phyloP scores from a whole-genome alignment of 1,140 invertebrate species.

The Caenorhabditis latens region DNA sequence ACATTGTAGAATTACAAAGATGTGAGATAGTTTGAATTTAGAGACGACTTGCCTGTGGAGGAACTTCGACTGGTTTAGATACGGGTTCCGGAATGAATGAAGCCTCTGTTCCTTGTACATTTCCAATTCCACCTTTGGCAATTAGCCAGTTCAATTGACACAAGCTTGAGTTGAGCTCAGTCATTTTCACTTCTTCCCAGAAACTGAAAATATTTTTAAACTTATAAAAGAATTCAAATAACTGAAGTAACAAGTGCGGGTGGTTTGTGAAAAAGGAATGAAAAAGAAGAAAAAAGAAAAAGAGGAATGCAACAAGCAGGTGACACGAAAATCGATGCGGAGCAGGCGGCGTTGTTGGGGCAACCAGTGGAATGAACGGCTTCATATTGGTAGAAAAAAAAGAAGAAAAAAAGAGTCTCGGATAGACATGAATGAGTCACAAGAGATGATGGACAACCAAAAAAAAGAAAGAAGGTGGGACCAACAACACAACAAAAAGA shows the following conservation, averaged over 20 bases:
- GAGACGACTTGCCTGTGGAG: too few relatives aligned
- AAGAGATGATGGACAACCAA: background rate
- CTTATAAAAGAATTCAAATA: background rate
- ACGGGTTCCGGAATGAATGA: background rate
- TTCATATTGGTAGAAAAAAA: constrained; percentile 1
- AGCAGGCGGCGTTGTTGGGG: constrained; percentile 41
- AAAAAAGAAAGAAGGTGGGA: constrained; percentile 3
- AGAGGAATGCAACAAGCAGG: constrained; percentile 32
- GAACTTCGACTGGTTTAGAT: too few relatives aligned
- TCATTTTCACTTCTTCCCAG: background rate
- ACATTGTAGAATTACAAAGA: too few relatives aligned
- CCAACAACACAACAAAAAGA: constrained; percentile 39
- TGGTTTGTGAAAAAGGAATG: background rate
- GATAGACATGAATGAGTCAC: constrained; percentile 44
- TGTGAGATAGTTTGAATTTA: too few relatives aligned
- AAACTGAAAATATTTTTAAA: background rate
- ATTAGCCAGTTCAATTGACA: constrained; percentile 61
- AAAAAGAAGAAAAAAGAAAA: constrained; percentile 21
- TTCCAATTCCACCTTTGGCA: constrained; percentile 25
- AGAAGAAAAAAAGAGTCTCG: background rate
- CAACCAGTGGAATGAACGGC: constrained; percentile 42
- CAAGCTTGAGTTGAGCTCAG: constrained; percentile 56
- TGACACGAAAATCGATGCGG: constrained; percentile 47
- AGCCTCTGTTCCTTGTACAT: background rate
- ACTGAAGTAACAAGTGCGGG: background rate